Base-by-base conservation (phyloP, 2,888 invertebrate genomes). In the Tetragonisca angustula region DNA sequence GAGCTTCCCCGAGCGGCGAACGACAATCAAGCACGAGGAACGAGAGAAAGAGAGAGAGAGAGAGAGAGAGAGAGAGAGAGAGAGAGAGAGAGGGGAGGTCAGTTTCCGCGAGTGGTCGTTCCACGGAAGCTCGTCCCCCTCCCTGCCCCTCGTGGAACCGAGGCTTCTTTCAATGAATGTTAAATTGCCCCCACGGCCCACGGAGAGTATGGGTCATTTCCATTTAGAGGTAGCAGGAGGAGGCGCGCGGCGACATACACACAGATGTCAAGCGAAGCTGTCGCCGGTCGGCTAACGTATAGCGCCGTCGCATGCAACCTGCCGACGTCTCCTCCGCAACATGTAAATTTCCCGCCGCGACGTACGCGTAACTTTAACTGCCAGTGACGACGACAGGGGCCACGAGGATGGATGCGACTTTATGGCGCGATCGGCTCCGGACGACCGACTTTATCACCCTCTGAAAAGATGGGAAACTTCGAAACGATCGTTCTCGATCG, bases 331-430 rank as follows among this genome's bases (percentile, higher is more conserved):
- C 81, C 65, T 65, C 81, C 75, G 84, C 79, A 79, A 85, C 88
- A 90, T 89, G 89, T 87, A 89, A 89, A 89, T 89, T 88, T 80
- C 81, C 83, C 76, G 27, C 76, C 70, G n/a, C 76, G 85, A 89
- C 89, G 76, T 76, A 84, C 84, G 85, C 86, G 83, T 90, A 88
- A 89, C 79, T 89, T 82, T 82, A 87, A 88, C 88, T 86, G 88
- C 85, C 87, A 76, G 84, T 49, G 75, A 79, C 56, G 75, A 79
- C 56, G 67, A 32, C 67, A 74, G 73, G 80, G 65, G 80, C 21
- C 64, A 68, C 78, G 71, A 73, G 73, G 79, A 88, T 78, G 79
- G 85, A 85, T 81, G 88, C 81, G 74, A 50, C 54, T 80, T 87
- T 90, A 84, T 71, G 74, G 70, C 77, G 75, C 88, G 87, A 84